These are phyloP conservation scores for Parnassius apollo DNA, from an alignment of 2,888 invertebrate species.

Conservation along the genomic window DNA sequence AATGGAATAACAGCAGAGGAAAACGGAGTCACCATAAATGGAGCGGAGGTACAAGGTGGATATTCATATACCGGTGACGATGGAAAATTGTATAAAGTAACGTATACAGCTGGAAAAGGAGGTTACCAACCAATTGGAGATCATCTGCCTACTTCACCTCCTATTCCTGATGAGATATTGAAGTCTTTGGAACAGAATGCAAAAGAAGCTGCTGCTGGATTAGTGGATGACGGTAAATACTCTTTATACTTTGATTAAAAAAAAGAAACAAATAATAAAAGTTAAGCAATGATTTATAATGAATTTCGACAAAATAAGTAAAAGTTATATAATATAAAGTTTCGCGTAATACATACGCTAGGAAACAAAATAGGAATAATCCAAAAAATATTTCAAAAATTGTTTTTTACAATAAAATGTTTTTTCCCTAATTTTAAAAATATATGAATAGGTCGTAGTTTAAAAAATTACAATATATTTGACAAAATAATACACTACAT, in stretches of 20 bases:
- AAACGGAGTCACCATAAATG: constrained; percentile 53
- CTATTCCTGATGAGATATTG: constrained; percentile 63
- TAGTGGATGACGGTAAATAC: constrained; percentile 65
- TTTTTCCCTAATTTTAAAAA: no score
- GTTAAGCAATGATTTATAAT: no score
- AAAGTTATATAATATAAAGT: no score
- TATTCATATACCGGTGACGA: constrained; percentile 67
- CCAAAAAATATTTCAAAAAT: no score
- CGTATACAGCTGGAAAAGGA: constrained; percentile 63
- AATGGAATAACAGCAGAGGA: constrained; percentile 66
- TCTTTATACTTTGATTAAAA: not conserved
- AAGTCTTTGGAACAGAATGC: constrained; percentile 63
- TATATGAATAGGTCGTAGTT: no score
- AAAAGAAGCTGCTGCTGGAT: constrained; percentile 64
- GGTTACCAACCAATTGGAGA: constrained; percentile 63
- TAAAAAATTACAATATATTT: no score
- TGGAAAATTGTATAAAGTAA: constrained; percentile 63
- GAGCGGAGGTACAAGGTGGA: constrained; percentile 61
- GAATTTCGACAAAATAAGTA: no score
- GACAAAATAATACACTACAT: no score
- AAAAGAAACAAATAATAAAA: no score
- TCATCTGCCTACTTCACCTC: constrained; percentile 67
- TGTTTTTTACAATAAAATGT: no score
- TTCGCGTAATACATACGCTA: no score
- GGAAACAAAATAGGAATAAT: no score